Conservation (phyloP, 2,888 invertebrate genomes). For the Anagyrus pseudococci region DNA sequence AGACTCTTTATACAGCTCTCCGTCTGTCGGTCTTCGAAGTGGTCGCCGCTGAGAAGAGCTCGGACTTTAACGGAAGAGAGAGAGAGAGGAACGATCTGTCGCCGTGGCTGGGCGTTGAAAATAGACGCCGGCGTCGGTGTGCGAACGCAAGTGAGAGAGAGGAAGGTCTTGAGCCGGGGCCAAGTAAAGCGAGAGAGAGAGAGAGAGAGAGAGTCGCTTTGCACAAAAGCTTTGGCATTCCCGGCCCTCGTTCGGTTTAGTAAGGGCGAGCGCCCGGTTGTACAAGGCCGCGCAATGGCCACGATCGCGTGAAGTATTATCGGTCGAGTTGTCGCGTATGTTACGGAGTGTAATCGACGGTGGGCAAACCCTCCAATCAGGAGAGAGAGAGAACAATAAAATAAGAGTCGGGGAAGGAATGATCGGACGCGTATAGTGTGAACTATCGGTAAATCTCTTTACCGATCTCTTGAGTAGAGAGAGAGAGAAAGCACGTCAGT, state of each 20-base stretch:
- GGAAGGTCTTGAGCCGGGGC: slow-evolving; percentile 22
- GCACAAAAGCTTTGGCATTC: too few species aligned
- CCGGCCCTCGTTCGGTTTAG: neutral
- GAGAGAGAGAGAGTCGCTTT: too few species aligned
- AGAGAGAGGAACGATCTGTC: slow-evolving; percentile 4
- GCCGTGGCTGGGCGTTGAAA: slow-evolving; percentile 33
- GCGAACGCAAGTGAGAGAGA: neutral
- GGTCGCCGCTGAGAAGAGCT: too few species aligned
- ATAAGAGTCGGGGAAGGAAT: too few species aligned
- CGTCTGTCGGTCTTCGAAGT: too few species aligned
- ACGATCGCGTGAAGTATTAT: neutral
- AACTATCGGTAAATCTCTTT: too few species aligned
- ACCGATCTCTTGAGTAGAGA: too few species aligned
- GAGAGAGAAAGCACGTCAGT: neutral
- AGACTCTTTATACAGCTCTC: too few species aligned
- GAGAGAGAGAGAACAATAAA: too few species aligned
- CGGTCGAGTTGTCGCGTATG: neutral
- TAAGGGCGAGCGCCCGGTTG: slow-evolving; percentile 6
- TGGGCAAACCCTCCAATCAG: too few species aligned
- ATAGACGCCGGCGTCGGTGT: slow-evolving; percentile 21
- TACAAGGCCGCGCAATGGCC: slow-evolving; percentile 30
- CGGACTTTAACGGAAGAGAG: too few species aligned
- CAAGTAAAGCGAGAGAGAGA: slow-evolving; percentile 32
- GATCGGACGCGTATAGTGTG: too few species aligned
- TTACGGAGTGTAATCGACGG: slow-evolving; percentile 9